Percentiles rank a stretch among this genome's conserved stretches.
phyloP scores from a whole-genome alignment of 1,140 invertebrate genomes.

The Polypedilum vanderplanki region DNA sequence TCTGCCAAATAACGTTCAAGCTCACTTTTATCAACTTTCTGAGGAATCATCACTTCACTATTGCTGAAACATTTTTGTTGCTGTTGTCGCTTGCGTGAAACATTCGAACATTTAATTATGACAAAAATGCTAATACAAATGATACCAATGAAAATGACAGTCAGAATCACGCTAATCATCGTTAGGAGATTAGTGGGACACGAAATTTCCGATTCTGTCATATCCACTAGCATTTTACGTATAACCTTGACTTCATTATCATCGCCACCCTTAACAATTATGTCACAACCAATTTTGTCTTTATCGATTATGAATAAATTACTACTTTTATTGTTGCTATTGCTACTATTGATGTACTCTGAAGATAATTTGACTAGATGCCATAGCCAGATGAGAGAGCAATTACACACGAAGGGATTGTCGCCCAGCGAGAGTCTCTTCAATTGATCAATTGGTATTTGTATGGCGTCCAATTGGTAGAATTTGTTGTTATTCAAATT shows the following conservation, averaged over 20 bases:
- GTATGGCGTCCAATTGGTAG: conserved; percentile 63
- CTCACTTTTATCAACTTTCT: conserved; percentile 42
- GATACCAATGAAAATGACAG: conserved; percentile 38
- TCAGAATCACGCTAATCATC: conserved; percentile 42
- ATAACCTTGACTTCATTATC: conserved; percentile 33
- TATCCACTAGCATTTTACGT: conserved; percentile 34
- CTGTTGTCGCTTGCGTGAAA: conserved; percentile 39
- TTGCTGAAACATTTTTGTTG: conserved; percentile 40
- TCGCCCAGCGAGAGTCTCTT: conserved; percentile 63
- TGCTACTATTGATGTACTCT: background rate
- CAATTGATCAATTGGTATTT: conserved; percentile 70
- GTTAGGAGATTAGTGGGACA: conserved; percentile 44
- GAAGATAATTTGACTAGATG: conserved; percentile 48
- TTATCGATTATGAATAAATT: conserved; percentile 38
- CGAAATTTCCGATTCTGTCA: conserved; percentile 42
- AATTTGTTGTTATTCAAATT: conserved; percentile 65
- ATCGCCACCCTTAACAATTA: conserved; percentile 36
- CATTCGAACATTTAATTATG: conserved; percentile 38
- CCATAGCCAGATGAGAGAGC: conserved; percentile 80
- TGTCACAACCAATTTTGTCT: conserved; percentile 41
- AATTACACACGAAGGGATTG: conserved; percentile 81
- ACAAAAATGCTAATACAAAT: conserved; percentile 41
- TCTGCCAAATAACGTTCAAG: conserved; percentile 42
- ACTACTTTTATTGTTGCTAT: conserved; percentile 33
- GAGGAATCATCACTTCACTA: conserved; percentile 38